Percentiles rank a stretch among this genome's conserved stretches.
These are phyloP conservation scores for Platalea minor DNA, from an alignment of 2,797 vertebrate genomes.

Conservation along the genomic window DNA sequence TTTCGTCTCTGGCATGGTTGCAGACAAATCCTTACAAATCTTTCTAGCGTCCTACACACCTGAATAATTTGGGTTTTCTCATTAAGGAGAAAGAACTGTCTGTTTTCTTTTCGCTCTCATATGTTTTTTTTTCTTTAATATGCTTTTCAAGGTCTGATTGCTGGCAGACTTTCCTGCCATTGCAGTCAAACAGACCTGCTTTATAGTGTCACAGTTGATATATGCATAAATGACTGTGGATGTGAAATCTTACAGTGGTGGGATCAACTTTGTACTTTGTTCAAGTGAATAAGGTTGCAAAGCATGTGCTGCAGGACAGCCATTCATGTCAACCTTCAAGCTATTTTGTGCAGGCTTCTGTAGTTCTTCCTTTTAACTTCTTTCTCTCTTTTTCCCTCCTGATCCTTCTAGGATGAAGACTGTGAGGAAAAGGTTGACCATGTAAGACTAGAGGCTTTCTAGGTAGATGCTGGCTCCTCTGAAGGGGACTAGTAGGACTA, in stretches of 20 bases:
- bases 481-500: slow-evolving; percentile 28
- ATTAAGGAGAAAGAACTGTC: neutral
- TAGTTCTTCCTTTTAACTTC: slow-evolving; percentile 36
- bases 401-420: slow-evolving; percentile 55
- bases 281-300: neutral
- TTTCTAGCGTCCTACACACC: neutral
- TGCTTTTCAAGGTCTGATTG: neutral
- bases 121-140: neutral
- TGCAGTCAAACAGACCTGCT: neutral
- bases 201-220: neutral
- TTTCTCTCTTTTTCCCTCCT: slow-evolving; percentile 45
- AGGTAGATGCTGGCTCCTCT: slow-evolving; percentile 9
- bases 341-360: neutral
- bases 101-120: neutral
- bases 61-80: neutral
- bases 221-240: neutral
- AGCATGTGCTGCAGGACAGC: neutral
- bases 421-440: slow-evolving; percentile 20
- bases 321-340: neutral
- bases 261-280: neutral
- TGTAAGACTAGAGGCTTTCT: slow-evolving; percentile 51
- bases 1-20: neutral
- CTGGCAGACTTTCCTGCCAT: neutral
- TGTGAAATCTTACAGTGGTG: neutral
- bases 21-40: neutral